phyloP scores from a whole-genome alignment of 2,113 vertebrate species.

The Pantherophis guttatus region DNA sequence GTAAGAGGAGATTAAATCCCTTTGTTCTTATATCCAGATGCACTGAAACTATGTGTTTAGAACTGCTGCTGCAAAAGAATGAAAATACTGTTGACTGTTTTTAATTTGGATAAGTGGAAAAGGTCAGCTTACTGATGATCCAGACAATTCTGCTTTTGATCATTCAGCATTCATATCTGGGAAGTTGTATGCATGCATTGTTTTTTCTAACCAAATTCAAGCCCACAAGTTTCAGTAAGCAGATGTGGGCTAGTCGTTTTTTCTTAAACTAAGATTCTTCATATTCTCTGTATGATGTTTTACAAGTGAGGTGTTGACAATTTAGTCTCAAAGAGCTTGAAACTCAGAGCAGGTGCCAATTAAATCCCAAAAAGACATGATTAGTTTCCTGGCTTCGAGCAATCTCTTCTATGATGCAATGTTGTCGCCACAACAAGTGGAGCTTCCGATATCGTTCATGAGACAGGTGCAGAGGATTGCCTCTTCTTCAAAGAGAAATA shows the following conservation, averaged over 20 bases:
- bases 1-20: conserved; percentile 27
- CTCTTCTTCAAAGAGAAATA: conserved; percentile 68
- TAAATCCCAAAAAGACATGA: conserved; percentile 90
- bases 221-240: conserved; percentile 18
- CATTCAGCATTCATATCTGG: background rate
- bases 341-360: conserved; percentile 92
- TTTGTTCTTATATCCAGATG: background rate
- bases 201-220: background rate
- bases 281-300: conserved; percentile 34
- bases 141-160: background rate
- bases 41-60: background rate
- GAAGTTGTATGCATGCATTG: background rate
- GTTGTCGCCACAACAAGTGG: conserved; percentile 92
- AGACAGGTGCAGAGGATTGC: conserved; percentile 91
- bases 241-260: conserved; percentile 26
- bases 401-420: conserved; percentile 96
- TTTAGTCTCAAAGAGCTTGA: conserved; percentile 26
- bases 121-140: background rate
- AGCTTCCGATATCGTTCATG: conserved; percentile 91
- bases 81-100: conserved; percentile 23
- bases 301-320: conserved; percentile 29
- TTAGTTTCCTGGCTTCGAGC: conserved; percentile 91
- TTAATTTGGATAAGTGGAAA: conserved; percentile 11
- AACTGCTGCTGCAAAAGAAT: conserved; percentile 25
- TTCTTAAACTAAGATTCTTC: conserved; percentile 16